Conservation (phyloP, 2,888 invertebrate genomes). For the Exocentrus adspersus region DNA sequence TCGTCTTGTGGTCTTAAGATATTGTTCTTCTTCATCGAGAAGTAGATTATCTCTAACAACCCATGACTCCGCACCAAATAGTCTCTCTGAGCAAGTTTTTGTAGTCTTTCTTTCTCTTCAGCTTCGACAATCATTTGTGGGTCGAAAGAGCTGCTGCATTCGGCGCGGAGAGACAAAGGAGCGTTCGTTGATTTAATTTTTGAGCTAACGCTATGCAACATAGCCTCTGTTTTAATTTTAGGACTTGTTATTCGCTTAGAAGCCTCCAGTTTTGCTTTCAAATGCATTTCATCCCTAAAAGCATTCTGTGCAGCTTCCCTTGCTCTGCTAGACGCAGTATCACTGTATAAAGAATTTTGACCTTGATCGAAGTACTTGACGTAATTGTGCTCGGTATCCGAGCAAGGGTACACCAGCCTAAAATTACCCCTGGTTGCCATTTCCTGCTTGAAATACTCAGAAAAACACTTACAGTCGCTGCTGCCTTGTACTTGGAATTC, state of each 20-base stretch:
- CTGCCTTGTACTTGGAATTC: conserved; percentile 48
- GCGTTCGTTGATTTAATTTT: conserved; percentile 30
- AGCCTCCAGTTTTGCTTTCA: conserved; percentile 70
- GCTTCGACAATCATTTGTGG: conserved; percentile 74
- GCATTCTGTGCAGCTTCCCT: conserved; percentile 78
- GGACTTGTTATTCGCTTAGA: conserved; percentile 64
- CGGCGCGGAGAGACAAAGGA: conserved; percentile 32
- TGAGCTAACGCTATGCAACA: conserved; percentile 29
- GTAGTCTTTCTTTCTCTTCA: conserved; percentile 78
- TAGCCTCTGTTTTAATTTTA: conserved; percentile 34
- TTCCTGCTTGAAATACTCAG: conserved; percentile 60
- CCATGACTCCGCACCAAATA: conserved; percentile 77
- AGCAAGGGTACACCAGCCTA: conserved; percentile 75
- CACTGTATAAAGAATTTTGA: conserved; percentile 77
- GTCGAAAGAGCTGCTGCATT: conserved; percentile 66
- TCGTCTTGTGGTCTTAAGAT: conserved; percentile 73
- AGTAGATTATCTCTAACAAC: conserved; percentile 74
- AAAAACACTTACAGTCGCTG: conserved; percentile 52
- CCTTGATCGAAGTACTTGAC: conserved; percentile 79
- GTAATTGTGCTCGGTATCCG: conserved; percentile 69
- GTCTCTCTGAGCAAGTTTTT: conserved; percentile 73
- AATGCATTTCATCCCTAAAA: conserved; percentile 74
- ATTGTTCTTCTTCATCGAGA: conserved; percentile 75
- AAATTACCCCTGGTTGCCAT: conserved; percentile 74
- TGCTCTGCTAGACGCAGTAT: conserved; percentile 80